Evolutionary conservation across 2,888 invertebrate genomes (phyloP), one percentile per base, ranked within the genome.

Genomic region (Apantesis nais): DNA sequence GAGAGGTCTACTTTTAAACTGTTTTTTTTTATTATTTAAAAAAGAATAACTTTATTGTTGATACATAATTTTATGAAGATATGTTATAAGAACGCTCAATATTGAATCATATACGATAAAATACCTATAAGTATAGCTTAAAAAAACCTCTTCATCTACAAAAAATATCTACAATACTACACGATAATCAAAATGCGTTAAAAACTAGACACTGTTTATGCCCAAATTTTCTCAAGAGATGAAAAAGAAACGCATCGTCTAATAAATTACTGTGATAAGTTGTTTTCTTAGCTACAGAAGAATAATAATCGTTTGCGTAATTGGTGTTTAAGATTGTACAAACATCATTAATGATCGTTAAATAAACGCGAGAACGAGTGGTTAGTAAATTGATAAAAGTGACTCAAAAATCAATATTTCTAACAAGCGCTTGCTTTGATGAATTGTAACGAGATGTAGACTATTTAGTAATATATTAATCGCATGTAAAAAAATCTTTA

Each of bases 391-490:
- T 37, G 44, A 31, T 37, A 64, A 74, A 48, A 52, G 1, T 37
- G 25, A 55, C 31, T 25, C 16, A 37, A 66, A 80, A 80, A 83
- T 83, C 83, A 73, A 83, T 83, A 84, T 60, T 82, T 75, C 70
- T 41, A 74, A 79, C 84, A 83, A 82, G 19, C 39, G 48, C 8
- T 4, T 63, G n/a, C 37, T 22, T 29, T 55, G 41, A 9, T 19
- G 16, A 14, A 29, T 16, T 58, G 29, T 16, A 29, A 29, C 25
- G 1, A n/a, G 16, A 0, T 5, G 2, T 29, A 58, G 29, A 29
- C 29, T 58, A 16, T 29, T 16, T 29, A 58, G 2, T 16, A 29
- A 58, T 14, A 25, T 14, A 22, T 37, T 12, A n/a, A 41, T 12
- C 11, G 2, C 31, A 67, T 5, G 9, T 31, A 48, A 48, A 62